phyloP scores from a whole-genome alignment of 2,888 invertebrate genomes.

The Zygaena filipendulae region DNA sequence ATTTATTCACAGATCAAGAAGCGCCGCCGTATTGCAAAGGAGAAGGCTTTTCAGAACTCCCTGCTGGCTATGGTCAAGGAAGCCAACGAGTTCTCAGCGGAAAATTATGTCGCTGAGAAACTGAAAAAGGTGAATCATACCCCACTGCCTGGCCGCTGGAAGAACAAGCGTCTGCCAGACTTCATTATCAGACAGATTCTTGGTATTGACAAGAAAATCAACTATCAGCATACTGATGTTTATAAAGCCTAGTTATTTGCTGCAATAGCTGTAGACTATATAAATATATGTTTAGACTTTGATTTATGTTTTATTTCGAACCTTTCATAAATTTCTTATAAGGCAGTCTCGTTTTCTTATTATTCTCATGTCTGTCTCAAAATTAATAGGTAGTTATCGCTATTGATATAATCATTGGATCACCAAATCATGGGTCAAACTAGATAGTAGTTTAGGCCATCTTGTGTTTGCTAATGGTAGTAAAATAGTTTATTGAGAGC shows the following conservation, averaged over 20 bases:
- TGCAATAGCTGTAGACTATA: no score
- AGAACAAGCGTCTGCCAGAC: slow-evolving; percentile 73
- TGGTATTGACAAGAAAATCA: slow-evolving; percentile 67
- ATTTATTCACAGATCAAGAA: slow-evolving; percentile 64
- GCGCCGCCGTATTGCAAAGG: slow-evolving; percentile 77
- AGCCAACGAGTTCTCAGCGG: slow-evolving; percentile 82
- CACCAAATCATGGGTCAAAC: no score
- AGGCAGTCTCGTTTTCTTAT: no score
- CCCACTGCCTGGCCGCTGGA: slow-evolving; percentile 67
- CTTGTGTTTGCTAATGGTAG: no score
- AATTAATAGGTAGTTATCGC: no score
- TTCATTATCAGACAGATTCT: slow-evolving; percentile 75
- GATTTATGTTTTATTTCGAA: no score
- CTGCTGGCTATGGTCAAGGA: slow-evolving; percentile 75
- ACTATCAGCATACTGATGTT: slow-evolving; percentile 55
- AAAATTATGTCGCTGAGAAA: slow-evolving; percentile 74
- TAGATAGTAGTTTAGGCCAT: no score
- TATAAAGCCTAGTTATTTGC: slow-evolving; percentile 59
- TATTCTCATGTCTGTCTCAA: no score
- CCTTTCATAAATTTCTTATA: no score
- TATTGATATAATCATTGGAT: no score
- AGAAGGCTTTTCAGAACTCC: slow-evolving; percentile 80
- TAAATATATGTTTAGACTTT: no score
- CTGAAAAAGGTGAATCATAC: slow-evolving; percentile 70
- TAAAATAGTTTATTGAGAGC: no score